Base-by-base conservation (phyloP, 2,888 invertebrate species). In the Ethmia dodecea region DNA sequence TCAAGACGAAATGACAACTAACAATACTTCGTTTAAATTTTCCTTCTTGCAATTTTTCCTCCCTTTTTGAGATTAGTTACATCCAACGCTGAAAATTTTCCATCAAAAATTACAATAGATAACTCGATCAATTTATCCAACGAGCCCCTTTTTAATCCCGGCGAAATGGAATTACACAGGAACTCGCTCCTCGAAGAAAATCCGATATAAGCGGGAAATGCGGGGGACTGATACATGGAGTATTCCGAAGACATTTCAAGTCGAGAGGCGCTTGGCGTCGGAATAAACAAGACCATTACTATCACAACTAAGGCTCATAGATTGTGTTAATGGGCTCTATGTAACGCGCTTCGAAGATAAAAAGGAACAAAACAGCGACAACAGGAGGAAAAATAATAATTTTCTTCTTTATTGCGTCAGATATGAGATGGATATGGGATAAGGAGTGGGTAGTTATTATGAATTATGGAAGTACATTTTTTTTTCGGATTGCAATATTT, bases 281-380 rank as follows among this genome's bases (percentile, higher is more conserved):
- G 62, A 72, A 79, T 77, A 79, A 79, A 79, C 79, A 78, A 75
- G 65, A 45, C 69, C 69, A 69, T 79, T 75, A 79, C 69, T 64
- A 77, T 73, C 69, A 76, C 63, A 76, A 71, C 73, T 73, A 77
- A 60, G 53, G 69, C 60, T 57, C 67, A 61, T 72, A 75, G 69
- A 74, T 78, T 62, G 67, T 57, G 68, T 64, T 75, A 74, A 76
- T 74, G 73, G 60, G 50, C 52, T 62, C 55, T 56, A 60, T 54
- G 60, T 62, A 60, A 65, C 55, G 57, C 55, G 60, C 45, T 55
- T 51, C 41, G 49, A 49, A 55, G 65, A 70, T 63, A 35, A 69
- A 68, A 65, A 56, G 52, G 58, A 49, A 9, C 52, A 48, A 49
- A 51, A 47, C 51, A 28, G 10, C 24, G 28, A 24, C 29, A 39